Percentiles rank a stretch among this genome's conserved stretches.
phyloP scores from a whole-genome alignment of 2,888 invertebrate species.

The Mesorhabditis spiculigera region DNA sequence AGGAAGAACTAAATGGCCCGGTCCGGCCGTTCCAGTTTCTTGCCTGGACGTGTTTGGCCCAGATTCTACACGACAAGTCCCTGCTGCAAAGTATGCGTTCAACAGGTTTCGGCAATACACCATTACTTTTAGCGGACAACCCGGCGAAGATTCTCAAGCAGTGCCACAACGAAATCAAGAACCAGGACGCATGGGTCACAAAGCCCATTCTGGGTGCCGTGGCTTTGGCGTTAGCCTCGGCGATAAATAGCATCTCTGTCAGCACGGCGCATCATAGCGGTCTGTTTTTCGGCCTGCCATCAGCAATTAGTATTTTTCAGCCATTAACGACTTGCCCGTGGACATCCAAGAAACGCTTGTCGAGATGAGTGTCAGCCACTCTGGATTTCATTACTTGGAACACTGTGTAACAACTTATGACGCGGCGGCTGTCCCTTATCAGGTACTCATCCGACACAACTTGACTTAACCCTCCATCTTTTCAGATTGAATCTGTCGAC shows the following conservation, averaged over 20 bases:
- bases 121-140: conserved; percentile 1
- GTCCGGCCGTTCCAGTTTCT: background rate
- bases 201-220: background rate
- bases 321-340: too few relatives aligned
- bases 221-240: background rate
- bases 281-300: background rate
- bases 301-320: too few relatives aligned
- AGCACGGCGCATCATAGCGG: background rate
- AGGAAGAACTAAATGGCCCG: background rate
- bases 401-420: too few relatives aligned
- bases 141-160: background rate
- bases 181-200: background rate
- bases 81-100: background rate
- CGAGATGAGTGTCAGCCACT: too few relatives aligned
- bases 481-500: background rate
- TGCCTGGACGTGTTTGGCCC: background rate
- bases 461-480: background rate
- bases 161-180: background rate
- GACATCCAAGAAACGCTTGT: too few relatives aligned
- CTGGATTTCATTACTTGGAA: too few relatives aligned
- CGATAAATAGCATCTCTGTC: background rate
- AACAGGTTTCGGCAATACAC: background rate
- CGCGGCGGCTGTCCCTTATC: too few relatives aligned
- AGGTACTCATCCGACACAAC: too few relatives aligned
- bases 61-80: background rate